Evolutionary conservation across 2,797 vertebrate species (phyloP), one percentile per base, ranked within the genome.

Genomic region (Cryptoblepharus egeriae): DNA sequence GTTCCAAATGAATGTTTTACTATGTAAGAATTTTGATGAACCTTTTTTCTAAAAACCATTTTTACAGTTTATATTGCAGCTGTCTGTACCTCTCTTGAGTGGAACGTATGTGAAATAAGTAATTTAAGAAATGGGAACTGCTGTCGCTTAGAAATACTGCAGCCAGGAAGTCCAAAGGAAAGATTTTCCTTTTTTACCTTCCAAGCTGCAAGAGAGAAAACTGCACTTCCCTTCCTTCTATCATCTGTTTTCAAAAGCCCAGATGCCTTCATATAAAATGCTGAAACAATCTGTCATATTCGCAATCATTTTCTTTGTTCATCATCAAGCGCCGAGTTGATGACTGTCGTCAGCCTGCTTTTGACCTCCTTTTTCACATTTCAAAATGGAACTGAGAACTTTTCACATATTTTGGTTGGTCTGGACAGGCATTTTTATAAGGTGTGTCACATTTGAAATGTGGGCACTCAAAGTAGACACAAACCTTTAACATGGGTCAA

Each of bases 1-100:
- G 70, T 95, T 93, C 93, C 91, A 90, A 93, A 92, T 82, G 84
- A 94, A 93, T 89, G 90, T 94, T 95, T 96, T 95, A 87, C 91
- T 95, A 92, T 60, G 81, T 93, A 91, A 91, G 93, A 93, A 91
- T 93, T 95, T 95, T 95, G 89, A 95, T 93, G 90, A 91, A 80
- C 89, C 79, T 93, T 95, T 95, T 84, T 94, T 96, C 84, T 83
- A 92, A 68, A 89, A 93, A 90, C 87, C 85, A 86, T 96, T 96
- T 95, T 92, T 94, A 95, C 90, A 0, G 68, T 95, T 95, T 96
- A 78, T 95, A 93, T 92, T 83, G 88, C 94, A 87, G 82, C 88
- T 94, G 83, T 92, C 89, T 88, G 83, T 84, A 87, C 30, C 81
- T 85, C 79, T 91, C 91, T 88, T 83, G 90, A 85, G 89, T 86